These are phyloP conservation scores for Heliconius erato DNA, from an alignment of 2,888 invertebrate species.

Conservation along the genomic window DNA sequence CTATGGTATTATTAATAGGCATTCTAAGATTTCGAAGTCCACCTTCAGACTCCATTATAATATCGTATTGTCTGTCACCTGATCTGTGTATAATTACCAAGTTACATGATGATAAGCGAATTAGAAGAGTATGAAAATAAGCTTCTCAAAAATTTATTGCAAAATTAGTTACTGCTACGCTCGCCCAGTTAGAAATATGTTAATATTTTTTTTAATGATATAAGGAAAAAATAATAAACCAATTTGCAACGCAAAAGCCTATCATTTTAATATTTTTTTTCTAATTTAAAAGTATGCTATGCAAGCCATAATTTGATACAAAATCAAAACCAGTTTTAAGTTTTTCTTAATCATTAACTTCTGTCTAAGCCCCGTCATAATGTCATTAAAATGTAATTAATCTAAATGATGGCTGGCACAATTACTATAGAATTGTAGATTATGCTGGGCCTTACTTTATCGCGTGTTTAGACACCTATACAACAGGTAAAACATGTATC, in stretches of 20 bases:
- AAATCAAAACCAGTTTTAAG: slow-evolving; percentile 14
- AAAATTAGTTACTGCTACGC: neutral
- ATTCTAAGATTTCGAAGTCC: neutral
- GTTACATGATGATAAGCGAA: neutral
- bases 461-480: neutral
- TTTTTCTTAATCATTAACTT: slow-evolving; percentile 65
- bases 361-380: slow-evolving; percentile 65
- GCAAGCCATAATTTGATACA: neutral
- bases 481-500: slow-evolving; percentile 1
- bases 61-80: neutral
- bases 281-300: slow-evolving; percentile 4
- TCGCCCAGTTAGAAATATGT: neutral
- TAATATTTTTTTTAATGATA: neutral
- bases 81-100: neutral
- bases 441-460: slow-evolving; percentile 7
- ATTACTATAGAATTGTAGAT: slow-evolving; percentile 38
- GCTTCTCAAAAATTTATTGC: neutral
- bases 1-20: neutral
- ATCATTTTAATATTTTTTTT: neutral
- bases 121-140: neutral
- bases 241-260: neutral
- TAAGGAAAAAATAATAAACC: neutral
- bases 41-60: neutral
- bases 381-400: slow-evolving; percentile 68
- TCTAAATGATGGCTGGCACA: slow-evolving; percentile 54